Evolutionary conservation across 2,888 invertebrate species (phyloP), one percentile per base, ranked within the genome.

Genomic region (Polydrusus tereticollis): DNA sequence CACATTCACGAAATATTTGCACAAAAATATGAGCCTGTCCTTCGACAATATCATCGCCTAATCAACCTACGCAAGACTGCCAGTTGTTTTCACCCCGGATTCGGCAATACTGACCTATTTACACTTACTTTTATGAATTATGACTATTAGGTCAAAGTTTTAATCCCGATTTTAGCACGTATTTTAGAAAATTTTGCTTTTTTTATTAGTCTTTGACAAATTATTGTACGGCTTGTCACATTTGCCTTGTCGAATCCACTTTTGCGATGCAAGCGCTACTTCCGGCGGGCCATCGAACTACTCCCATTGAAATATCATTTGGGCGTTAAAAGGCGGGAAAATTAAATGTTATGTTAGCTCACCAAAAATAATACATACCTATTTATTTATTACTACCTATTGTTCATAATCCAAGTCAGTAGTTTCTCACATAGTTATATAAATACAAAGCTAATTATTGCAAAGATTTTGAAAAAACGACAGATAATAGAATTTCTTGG

Each of bases 41-140:
- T 79, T 80, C 62, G 73, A 76, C 82, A 85, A 84, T 86, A 84
- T 84, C 85, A 85, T 86, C 81, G 85, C 85, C 85, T 83, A 84
- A 75, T 78, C 78, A 84, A 75, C 80, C 80, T 80, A 80, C 78
- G 78, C 80, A 77, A 76, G 68, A 29, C 29, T 47, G 33, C 57
- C 47, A 47, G 36, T 36, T 7, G 63, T 63, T 62, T 63, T 36
- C 38, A 36, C 4, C 41, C 14, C 33, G 41, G 20, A 59, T 18
- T 62, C 45, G 36, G 20, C 23, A 45, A 23, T 29, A 55, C 29
- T 45, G 47, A 66, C 12, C 33, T 63, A 45, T 43, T 45, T 47
- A 66, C 21, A 47, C 18, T 62, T 29, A 33, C 0, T 18, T 45
- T 64, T 20, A 38, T 14, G 21, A 16, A 16, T 50, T 33, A 10